Conservation (phyloP, 2,888 invertebrate species). For the Eupelmus urozonus region DNA sequence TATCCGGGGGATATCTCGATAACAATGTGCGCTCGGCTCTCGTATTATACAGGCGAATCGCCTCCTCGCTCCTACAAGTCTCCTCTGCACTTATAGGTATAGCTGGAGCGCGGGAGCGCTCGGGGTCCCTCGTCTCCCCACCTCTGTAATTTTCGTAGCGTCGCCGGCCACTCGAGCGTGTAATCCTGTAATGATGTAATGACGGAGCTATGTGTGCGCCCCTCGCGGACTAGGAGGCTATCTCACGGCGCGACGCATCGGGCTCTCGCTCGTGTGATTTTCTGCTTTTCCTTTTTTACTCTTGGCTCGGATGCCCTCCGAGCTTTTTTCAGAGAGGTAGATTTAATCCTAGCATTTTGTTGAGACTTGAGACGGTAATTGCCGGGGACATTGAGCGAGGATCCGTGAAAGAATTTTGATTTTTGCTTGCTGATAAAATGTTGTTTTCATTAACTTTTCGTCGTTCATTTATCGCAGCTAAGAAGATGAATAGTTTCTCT, state of each 20-base stretch:
- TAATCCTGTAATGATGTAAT: conserved; percentile 75
- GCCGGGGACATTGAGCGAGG: neutral
- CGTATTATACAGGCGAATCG: neutral
- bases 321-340: no score
- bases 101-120: no score
- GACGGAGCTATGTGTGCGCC: conserved; percentile 63
- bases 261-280: conserved; percentile 1
- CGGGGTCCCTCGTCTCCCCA: conserved; percentile 18
- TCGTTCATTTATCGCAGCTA: no score
- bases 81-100: neutral
- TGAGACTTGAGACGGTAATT: no score
- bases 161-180: conserved; percentile 71
- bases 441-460: no score
- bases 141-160: conserved; percentile 73
- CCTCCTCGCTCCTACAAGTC: neutral
- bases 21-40: conserved; percentile 11
- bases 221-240: conserved; percentile 52
- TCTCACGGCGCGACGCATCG: neutral
- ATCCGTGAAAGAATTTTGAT: neutral
- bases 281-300: neutral
- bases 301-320: no score
- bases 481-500: no score
- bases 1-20: conserved; percentile 15
- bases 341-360: no score
- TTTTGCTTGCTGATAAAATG: neutral